Conservation (phyloP, 2,888 invertebrate genomes). For the Marronus borbonicus region DNA sequence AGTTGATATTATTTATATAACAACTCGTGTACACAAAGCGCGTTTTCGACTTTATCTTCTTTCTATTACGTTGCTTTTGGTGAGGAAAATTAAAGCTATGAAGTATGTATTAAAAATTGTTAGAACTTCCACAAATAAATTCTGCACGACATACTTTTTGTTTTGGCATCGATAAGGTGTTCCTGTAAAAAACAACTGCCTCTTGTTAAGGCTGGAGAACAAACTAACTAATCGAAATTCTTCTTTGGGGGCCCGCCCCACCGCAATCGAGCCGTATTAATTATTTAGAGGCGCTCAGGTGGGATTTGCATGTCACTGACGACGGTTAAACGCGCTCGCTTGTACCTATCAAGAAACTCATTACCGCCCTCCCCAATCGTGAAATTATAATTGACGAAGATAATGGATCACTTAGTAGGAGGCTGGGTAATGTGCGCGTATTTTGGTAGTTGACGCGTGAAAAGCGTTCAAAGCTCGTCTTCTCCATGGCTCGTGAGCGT, state of each 20-base stretch:
- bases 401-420: constrained; percentile 23
- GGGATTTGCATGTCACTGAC: constrained; percentile 19
- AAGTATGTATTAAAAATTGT: too few relatives aligned
- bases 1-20: too few relatives aligned
- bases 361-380: background rate
- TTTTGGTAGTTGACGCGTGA: constrained; percentile 18
- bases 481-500: background rate
- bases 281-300: constrained; percentile 40
- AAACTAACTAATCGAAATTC: background rate
- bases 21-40: too few relatives aligned
- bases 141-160: too few relatives aligned
- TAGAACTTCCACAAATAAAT: too few relatives aligned
- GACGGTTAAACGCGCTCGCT: background rate
- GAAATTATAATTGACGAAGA: constrained; percentile 36
- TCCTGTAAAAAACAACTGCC: too few relatives aligned
- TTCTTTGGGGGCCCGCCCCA: background rate
- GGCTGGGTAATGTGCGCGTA: background rate
- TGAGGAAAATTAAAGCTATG: too few relatives aligned
- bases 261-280: constrained; percentile 32
- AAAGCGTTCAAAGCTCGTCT: constrained; percentile 2
- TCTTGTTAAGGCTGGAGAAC: too few relatives aligned
- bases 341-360: constrained; percentile 8
- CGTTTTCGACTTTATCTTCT: too few relatives aligned
- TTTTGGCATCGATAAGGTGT: too few relatives aligned
- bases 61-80: too few relatives aligned